Conservation (phyloP, 2,113 vertebrate species). For the Holacanthus passer region DNA sequence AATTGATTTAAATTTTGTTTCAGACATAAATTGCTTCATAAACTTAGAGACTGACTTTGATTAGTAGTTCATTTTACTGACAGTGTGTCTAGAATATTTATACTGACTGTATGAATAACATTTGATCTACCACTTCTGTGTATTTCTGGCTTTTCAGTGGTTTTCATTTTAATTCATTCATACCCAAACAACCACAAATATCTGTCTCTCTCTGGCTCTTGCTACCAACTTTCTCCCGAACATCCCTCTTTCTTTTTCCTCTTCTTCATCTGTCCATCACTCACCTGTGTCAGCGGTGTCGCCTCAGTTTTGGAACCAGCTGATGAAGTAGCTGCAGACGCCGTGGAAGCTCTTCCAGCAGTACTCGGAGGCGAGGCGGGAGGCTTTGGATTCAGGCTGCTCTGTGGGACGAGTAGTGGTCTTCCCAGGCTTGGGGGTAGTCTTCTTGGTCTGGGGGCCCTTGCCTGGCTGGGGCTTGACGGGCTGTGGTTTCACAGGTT, state of each 20-base stretch:
- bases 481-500: conserved; percentile 62
- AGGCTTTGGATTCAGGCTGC: conserved; percentile 70
- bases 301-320: conserved; percentile 85
- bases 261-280: neutral
- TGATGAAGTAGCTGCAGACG: conserved; percentile 87
- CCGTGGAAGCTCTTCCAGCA: conserved; percentile 89
- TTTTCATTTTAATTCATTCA: neutral
- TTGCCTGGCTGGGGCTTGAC: conserved; percentile 70
- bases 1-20: too few relatives aligned
- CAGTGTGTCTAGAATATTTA: too few relatives aligned
- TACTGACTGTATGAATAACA: too few relatives aligned
- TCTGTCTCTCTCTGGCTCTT: neutral
- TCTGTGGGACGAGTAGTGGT: conserved; percentile 72
- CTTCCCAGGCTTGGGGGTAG: conserved; percentile 71
- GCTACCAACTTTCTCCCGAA: neutral
- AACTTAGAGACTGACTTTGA: neutral
- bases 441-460: conserved; percentile 65
- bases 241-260: neutral
- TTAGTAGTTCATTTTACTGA: neutral
- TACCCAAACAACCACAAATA: neutral
- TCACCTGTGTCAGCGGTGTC: conserved; percentile 52
- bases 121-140: neutral
- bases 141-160: neutral
- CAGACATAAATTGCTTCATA: neutral
- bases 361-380: conserved; percentile 85